Base-by-base conservation (phyloP, 37 sponge, comb jelly and placozoan species). In the Halisarca cf. caerulea region DNA sequence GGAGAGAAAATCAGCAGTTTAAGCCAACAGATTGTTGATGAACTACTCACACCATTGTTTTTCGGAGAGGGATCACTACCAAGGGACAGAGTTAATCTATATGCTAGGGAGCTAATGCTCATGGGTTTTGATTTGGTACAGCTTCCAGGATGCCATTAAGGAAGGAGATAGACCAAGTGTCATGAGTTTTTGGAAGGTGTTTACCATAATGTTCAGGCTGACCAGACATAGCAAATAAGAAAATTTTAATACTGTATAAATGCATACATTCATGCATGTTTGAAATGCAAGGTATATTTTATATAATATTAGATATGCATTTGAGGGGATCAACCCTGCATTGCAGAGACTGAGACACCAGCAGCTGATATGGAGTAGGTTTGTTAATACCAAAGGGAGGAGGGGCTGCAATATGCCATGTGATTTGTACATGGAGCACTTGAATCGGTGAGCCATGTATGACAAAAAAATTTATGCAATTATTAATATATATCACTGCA, bases 361-460 rank as follows among this genome's bases (percentile, higher is more conserved):
- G 9, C 87, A 87, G 66, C 61, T 91, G 35, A 30, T 83, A 42
- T 87, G 87, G 91, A 33, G 44, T 15, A 32, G 80, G 7, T 82
- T 68, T 55, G 51, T 90, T 15, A 90, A 90, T 27, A 90, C 87
- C 0, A 66, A 64, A 37, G 91, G 91, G 2, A 23, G 25, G 1
- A 28, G 14, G 21, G 91, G 91, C 2, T n/a, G 59, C 5, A 83
- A 90, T 71, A 86, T 90, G 2, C 82, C 90, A 53, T 72, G 78
- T 81, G 90, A 89, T 43, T 18, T 89, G 4, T 80, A 77, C 80
- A 82, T 90, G 83, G 90, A 90, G 20, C 89, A 88, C 68, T 39
- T 88, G 3, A 88, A 69, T 44, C 27, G 53, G 24, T 71, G 68
- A 66, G 68, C 68, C 14, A 9, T 54, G 57, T 11, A 20, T 54